phyloP scores from a whole-genome alignment of 2,888 invertebrate genomes.

The Epistrophe grossulariae region DNA sequence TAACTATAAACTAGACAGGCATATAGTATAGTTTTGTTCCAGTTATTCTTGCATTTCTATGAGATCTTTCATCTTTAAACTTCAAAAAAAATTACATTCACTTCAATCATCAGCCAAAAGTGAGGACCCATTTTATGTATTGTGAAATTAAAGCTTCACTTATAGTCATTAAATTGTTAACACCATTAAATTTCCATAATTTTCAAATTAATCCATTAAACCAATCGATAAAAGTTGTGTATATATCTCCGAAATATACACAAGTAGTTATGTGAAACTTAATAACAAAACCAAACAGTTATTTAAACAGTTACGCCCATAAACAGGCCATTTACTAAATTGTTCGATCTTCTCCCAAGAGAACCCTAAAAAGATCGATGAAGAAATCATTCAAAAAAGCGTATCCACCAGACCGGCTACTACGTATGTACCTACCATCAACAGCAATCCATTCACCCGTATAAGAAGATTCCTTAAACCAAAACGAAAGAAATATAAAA shows the following conservation, averaged over 20 bases:
- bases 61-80: too few relatives aligned
- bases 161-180: neutral
- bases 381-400: conserved; percentile 59
- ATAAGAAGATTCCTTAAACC: conserved; percentile 13
- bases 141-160: neutral
- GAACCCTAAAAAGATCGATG: conserved; percentile 52
- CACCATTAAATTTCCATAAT: conserved; percentile 57
- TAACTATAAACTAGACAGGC: too few relatives aligned
- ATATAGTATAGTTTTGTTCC: too few relatives aligned
- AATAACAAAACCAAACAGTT: conserved; percentile 53
- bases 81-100: too few relatives aligned
- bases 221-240: neutral
- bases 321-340: conserved; percentile 23
- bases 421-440: neutral
- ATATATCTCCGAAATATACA: neutral
- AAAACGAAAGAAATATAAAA: neutral
- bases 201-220: conserved; percentile 63
- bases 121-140: neutral
- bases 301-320: conserved; percentile 57
- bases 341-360: neutral
- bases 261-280: neutral
- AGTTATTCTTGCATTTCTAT: too few relatives aligned
- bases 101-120: neutral
- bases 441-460: conserved; percentile 1
- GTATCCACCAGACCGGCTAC: neutral